Percentiles rank a stretch among this genome's conserved stretches.
These are phyloP conservation scores for Mimumesa dahlbomi DNA, from an alignment of 2,888 invertebrate species.

Conservation along the genomic window DNA sequence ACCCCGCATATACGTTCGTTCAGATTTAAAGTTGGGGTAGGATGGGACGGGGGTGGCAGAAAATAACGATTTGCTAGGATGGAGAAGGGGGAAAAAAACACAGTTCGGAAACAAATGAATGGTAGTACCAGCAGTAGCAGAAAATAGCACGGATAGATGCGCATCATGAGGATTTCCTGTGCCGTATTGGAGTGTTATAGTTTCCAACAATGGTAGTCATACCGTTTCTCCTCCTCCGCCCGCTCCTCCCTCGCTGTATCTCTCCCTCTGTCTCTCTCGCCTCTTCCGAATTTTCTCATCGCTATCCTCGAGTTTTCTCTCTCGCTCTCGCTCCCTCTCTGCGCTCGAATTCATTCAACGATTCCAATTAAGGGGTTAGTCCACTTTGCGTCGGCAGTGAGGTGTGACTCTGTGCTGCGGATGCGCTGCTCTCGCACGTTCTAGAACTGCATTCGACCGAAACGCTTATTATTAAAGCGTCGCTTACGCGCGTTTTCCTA, in stretches of 20 bases:
- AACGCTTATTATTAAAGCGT: constrained; percentile 59
- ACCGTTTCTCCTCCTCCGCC: constrained; percentile 11
- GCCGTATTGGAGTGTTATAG: constrained; percentile 32
- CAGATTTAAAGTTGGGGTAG: background rate
- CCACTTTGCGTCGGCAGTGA: constrained; percentile 65
- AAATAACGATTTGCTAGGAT: constrained; percentile 1
- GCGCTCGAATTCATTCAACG: constrained; percentile 64
- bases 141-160: constrained; percentile 21
- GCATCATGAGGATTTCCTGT: constrained; percentile 53
- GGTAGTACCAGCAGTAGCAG: constrained; percentile 9
- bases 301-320: background rate
- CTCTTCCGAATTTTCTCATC: background rate
- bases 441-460: constrained; percentile 64
- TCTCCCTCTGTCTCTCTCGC: background rate
- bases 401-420: constrained; percentile 63
- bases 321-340: constrained; percentile 18
- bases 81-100: constrained; percentile 16
- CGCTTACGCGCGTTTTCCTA: constrained; percentile 32
- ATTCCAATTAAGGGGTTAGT: constrained; percentile 67
- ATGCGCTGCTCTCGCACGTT: constrained; percentile 63
- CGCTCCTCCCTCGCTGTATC: constrained; percentile 26
- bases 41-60: background rate
- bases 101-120: constrained; percentile 17
- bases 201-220: constrained; percentile 41
- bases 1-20: background rate